Conservation (phyloP, 1,140 invertebrate genomes). For the Idris sp. region DNA sequence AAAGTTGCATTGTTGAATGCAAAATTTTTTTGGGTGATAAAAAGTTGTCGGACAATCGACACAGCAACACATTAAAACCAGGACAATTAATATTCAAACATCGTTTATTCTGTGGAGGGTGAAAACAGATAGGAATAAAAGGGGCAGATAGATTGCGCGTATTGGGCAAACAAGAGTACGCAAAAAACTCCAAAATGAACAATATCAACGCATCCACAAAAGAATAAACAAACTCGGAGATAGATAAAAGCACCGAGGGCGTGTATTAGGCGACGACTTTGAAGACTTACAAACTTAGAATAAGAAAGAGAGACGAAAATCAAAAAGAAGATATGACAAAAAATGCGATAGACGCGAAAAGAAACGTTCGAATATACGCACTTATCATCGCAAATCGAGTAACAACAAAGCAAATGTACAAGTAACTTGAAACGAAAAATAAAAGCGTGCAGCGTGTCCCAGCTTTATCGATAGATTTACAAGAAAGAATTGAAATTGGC, state of each 20-base stretch:
- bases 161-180: too few relatives aligned
- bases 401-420: slow-evolving; percentile 60
- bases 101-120: slow-evolving; percentile 32
- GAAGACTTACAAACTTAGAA: slow-evolving; percentile 54
- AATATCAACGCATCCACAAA: slow-evolving; percentile 46
- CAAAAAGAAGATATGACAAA: background rate
- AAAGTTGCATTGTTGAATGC: too few relatives aligned
- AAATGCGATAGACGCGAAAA: slow-evolving; percentile 11
- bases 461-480: too few relatives aligned
- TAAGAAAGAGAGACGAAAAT: slow-evolving; percentile 22
- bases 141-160: too few relatives aligned
- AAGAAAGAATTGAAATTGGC: too few relatives aligned
- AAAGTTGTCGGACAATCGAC: slow-evolving; percentile 22
- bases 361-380: slow-evolving; percentile 38
- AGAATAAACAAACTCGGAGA: slow-evolving; percentile 48
- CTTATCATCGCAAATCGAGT: slow-evolving; percentile 53
- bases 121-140: slow-evolving; percentile 5
- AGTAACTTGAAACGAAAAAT: slow-evolving; percentile 36
- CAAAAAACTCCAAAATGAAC: slow-evolving; percentile 44
- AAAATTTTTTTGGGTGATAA: too few relatives aligned
- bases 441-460: too few relatives aligned
- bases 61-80: slow-evolving; percentile 30
- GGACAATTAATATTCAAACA: slow-evolving; percentile 40
- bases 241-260: slow-evolving; percentile 46
- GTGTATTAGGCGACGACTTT: slow-evolving; percentile 46